Conservation (phyloP, 2,113 vertebrate genomes). For the Marcusenius ussheri region DNA sequence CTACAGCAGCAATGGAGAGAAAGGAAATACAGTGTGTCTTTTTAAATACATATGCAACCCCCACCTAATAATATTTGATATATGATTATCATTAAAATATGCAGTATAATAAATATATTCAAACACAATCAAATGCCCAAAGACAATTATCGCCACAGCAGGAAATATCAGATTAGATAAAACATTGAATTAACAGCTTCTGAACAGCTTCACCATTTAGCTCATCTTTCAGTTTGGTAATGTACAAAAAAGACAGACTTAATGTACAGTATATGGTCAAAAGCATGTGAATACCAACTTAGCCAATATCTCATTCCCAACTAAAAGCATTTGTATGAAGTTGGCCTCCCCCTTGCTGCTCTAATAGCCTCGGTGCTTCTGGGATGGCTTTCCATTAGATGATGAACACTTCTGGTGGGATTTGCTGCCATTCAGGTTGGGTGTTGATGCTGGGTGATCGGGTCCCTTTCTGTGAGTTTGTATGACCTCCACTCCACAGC, state of each 20-base stretch:
- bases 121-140: background rate
- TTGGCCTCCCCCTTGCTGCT: background rate
- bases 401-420: background rate
- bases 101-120: background rate
- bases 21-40: background rate
- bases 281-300: background rate
- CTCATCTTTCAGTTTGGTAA: constrained; percentile 1
- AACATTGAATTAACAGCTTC: background rate
- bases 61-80: background rate
- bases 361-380: background rate
- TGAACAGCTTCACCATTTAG: background rate
- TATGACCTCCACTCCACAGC: background rate
- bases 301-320: background rate
- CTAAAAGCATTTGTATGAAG: background rate
- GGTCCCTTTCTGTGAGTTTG: background rate
- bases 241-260: background rate
- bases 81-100: constrained; percentile 1
- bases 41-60: background rate
- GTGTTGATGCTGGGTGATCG: no score
- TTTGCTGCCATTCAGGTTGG: no score
- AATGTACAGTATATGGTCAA: background rate
- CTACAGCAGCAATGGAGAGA: background rate
- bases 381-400: background rate
- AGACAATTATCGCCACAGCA: background rate
- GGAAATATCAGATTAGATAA: background rate